These are phyloP conservation scores for Crossaster papposus DNA, from an alignment of 53 echinoderm and acorn worm species.

Conservation along the genomic window DNA sequence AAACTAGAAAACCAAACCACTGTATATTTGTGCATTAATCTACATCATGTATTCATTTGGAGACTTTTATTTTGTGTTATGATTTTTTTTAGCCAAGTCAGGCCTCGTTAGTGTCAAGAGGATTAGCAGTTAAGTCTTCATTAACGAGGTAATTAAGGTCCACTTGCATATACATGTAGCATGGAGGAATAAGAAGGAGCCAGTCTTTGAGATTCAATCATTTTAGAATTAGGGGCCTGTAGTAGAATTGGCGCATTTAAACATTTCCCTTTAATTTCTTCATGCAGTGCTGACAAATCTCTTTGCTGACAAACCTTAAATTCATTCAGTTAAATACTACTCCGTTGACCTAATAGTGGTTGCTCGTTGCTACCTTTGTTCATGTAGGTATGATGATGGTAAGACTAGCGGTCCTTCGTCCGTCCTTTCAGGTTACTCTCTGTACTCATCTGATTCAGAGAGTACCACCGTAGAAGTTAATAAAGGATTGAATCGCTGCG, in stretches of 20 bases:
- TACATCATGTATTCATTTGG: too few relatives aligned
- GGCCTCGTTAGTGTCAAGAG: conserved; percentile 38
- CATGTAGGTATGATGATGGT: not conserved
- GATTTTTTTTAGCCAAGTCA: conserved; percentile 24
- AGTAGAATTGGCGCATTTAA: too few relatives aligned
- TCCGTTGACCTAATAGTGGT: too few relatives aligned
- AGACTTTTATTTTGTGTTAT: not conserved
- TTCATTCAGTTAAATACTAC: too few relatives aligned
- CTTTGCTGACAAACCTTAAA: too few relatives aligned
- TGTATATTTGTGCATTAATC: too few relatives aligned
- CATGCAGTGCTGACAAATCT: too few relatives aligned
- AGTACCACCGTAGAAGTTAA: conserved; percentile 66
- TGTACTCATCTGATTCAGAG: conserved; percentile 87
- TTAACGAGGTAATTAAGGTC: conserved; percentile 33
- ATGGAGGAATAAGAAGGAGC: too few relatives aligned
- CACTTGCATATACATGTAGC: not conserved
- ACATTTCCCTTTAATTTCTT: too few relatives aligned
- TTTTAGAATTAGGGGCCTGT: not conserved
- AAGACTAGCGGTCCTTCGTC: conserved; percentile 45
- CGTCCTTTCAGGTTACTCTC: conserved; percentile 70
- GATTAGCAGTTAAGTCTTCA: conserved; percentile 31
- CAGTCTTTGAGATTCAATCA: too few relatives aligned
- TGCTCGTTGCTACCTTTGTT: not conserved
- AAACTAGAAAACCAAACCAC: too few relatives aligned
- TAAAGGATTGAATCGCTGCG: conserved; percentile 86